Evolutionary conservation across 2,888 invertebrate genomes (phyloP), one percentile per base, ranked within the genome.

Genomic region (Dinocampus coccinellae): DNA sequence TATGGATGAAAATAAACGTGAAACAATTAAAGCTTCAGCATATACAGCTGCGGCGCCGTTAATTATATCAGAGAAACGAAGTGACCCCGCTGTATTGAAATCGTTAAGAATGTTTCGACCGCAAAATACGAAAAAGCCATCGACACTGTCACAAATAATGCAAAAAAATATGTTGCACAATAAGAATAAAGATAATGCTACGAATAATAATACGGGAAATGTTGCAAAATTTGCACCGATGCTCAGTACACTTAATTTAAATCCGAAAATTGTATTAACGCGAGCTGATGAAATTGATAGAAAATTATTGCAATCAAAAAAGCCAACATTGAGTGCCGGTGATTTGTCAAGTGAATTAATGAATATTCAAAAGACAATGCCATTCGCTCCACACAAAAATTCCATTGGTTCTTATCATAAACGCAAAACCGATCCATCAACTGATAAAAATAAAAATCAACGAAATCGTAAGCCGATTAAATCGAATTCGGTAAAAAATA

Each of bases 41-140:
- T 87, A 85, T 53, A 84, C 86, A 1, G 82, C 86, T 0, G 83
- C 86, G 0, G 84, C 86, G 1, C 86, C 83, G 0, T 73, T 86
- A 0, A 83, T 85, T 22, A 84, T 87, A 34, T 81, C 85, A n/a
- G 87, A 87, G 60, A 88, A 87, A 69, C 81, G 85, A 3, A 87
- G 90, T 74, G 89, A 90, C 80, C 90, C 90, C 1, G 88, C 88
- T 16, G 90, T 90, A 6, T 82, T 90, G 2, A 90, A 90, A 81
- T 88, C 89, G 3, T 80, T 90, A 55, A 82, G 90, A 72, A 89
- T 89, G 88, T 90, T 89, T 75, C 85, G 91, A 77, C 89, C 88
- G 2, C 85, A 85, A 7, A 87, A 83, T 62, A 70, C 81, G 7
- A 87, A 84, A 65, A 66, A 66, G 22, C 65, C 70, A 69, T 36